Evolutionary conservation across 2,113 vertebrate genomes (phyloP).

Genomic region (Poecile atricapillus): DNA sequence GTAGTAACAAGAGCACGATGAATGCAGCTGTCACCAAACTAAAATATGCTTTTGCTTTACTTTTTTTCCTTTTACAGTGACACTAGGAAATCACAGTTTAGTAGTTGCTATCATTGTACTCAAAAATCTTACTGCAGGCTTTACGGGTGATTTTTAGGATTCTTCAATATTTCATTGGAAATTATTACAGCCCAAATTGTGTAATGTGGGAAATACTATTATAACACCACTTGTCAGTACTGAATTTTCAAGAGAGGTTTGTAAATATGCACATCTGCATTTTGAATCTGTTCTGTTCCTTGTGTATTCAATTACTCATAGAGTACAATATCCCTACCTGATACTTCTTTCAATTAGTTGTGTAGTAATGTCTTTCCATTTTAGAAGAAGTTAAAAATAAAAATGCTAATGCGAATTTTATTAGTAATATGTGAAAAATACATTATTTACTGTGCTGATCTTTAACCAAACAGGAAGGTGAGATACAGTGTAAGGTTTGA

Average conservation of each 20-base stretch:
- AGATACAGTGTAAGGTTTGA: background rate
- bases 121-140: background rate
- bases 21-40: background rate
- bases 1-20: background rate
- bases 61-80: background rate
- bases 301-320: background rate
- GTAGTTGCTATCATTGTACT: background rate
- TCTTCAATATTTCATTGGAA: background rate
- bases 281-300: background rate
- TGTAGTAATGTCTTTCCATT: background rate
- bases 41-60: background rate
- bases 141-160: background rate
- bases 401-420: background rate
- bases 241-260: background rate
- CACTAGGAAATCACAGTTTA: background rate
- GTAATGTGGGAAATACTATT: background rate
- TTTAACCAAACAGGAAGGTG: background rate
- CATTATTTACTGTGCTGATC: background rate
- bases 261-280: background rate
- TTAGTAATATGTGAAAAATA: background rate
- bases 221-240: background rate
- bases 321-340: background rate
- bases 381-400: background rate
- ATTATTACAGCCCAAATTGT: background rate
- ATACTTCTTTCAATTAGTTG: background rate